Conservation (phyloP, 2,888 invertebrate species). For the Trachelus iudaicus region DNA sequence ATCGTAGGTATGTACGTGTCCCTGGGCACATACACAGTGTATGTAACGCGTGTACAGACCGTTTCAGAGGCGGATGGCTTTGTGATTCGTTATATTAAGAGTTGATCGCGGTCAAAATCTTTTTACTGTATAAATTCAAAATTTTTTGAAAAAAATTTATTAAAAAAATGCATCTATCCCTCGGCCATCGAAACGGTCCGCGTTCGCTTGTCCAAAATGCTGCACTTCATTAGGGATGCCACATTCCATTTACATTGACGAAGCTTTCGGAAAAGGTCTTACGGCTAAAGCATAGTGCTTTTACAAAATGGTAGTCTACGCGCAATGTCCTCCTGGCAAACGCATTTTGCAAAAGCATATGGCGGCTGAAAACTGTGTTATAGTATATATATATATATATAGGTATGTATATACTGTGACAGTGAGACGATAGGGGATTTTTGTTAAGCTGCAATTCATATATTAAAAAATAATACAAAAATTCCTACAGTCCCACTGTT, state of each 20-base stretch:
- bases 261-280: constrained; percentile 57
- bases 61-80: constrained; percentile 5
- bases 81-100: background rate
- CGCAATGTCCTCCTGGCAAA: constrained; percentile 40
- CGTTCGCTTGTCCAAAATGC: constrained; percentile 51
- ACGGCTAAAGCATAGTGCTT: constrained; percentile 54
- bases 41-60: constrained; percentile 2
- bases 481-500: background rate
- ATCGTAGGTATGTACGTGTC: constrained; percentile 45
- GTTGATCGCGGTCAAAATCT: background rate
- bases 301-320: constrained; percentile 52
- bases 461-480: background rate
- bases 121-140: background rate
- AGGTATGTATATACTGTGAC: background rate
- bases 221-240: constrained; percentile 62
- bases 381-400: background rate
- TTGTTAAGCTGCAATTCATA: background rate
- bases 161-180: background rate
- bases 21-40: constrained; percentile 44
- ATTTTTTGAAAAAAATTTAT: background rate
- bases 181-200: background rate
- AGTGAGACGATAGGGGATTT: background rate
- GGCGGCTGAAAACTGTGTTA: constrained; percentile 9
- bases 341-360: constrained; percentile 16
- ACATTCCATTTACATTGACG: constrained; percentile 66